Percentiles rank a stretch among this genome's conserved stretches.
phyloP scores from a whole-genome alignment of 2,113 vertebrate genomes.

The Callaeas wilsoni region DNA sequence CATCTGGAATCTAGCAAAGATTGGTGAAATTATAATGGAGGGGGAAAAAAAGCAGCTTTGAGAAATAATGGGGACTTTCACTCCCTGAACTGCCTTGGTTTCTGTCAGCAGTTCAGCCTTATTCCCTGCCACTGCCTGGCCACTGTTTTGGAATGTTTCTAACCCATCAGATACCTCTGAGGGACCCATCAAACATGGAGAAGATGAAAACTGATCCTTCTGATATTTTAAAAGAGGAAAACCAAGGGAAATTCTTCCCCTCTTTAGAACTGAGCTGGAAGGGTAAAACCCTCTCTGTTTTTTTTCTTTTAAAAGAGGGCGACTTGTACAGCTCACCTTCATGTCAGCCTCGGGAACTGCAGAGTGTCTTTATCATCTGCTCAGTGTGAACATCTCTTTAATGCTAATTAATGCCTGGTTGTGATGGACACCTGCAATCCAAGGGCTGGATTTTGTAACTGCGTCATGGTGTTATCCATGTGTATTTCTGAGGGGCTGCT shows the following conservation, averaged over 20 bases:
- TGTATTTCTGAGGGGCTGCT: neutral
- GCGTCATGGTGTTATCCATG: neutral
- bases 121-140: neutral
- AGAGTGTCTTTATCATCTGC: neutral
- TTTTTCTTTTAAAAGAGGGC: neutral
- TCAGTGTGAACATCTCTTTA: neutral
- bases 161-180: neutral
- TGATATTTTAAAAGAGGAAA: neutral
- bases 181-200: neutral
- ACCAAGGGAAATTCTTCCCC: neutral
- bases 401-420: neutral
- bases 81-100: neutral
- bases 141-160: neutral
- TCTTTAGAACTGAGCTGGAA: neutral
- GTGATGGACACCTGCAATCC: neutral
- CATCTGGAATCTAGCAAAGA: neutral
- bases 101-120: neutral
- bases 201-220: neutral
- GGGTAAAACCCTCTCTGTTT: neutral
- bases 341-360: neutral
- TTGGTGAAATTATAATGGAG: neutral
- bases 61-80: neutral
- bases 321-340: neutral
- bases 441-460: neutral
- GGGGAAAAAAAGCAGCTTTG: neutral